A percentile compares a stretch with the other conserved stretches of the same genome.
These are phyloP conservation scores for Sicus ferrugineus DNA, from an alignment of 2,888 invertebrate genomes.

Conservation along the genomic window DNA sequence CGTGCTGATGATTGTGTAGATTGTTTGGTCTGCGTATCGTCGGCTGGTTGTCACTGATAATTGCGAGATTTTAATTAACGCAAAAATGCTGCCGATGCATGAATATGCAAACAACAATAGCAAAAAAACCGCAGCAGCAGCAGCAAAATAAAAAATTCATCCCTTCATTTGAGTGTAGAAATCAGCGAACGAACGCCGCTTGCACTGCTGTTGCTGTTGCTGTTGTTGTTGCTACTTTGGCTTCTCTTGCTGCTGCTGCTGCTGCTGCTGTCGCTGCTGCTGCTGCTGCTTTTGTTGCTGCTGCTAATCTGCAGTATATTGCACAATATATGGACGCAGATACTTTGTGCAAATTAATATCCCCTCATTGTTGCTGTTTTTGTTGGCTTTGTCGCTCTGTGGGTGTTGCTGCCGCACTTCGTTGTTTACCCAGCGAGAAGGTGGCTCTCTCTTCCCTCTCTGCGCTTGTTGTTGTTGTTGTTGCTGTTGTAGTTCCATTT, in stretches of 20 bases:
- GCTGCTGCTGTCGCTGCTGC: background rate
- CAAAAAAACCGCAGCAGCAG: background rate
- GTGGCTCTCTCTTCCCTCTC: constrained; percentile 17
- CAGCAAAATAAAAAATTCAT: background rate
- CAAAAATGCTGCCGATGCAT: constrained; percentile 23
- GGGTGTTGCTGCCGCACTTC: constrained; percentile 24
- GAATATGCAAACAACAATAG: background rate
- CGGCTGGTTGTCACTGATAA: constrained; percentile 21
- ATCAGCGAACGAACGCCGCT: background rate
- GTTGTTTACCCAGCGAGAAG: constrained; percentile 24
- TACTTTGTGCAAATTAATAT: background rate
- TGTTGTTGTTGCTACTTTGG: background rate
- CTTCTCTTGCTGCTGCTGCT: background rate
- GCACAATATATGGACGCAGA: background rate
- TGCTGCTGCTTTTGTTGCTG: background rate
- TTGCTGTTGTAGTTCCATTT: background rate
- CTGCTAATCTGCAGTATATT: constrained; percentile 2
- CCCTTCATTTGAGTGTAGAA: background rate
- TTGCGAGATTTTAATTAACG: constrained; percentile 30
- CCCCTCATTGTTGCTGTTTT: background rate
- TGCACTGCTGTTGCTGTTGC: background rate
- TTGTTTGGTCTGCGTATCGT: background rate
- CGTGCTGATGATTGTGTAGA: background rate
- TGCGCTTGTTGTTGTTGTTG: background rate
- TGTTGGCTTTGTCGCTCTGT: background rate